phyloP scores from a whole-genome alignment of 2,113 vertebrate genomes.

The Zosterops borbonicus region DNA sequence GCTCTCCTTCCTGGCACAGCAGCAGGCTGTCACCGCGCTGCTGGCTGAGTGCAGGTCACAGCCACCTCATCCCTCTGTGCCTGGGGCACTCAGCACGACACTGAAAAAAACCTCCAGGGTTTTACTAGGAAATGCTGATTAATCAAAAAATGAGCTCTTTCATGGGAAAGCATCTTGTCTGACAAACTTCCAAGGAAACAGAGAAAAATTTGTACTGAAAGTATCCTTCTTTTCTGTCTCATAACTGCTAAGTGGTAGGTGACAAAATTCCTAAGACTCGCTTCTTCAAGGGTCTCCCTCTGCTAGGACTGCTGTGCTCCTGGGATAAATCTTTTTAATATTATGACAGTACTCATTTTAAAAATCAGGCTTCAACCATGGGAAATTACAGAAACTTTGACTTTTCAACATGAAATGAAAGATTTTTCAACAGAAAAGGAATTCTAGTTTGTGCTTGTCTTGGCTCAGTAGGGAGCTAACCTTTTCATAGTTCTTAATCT shows the following conservation, averaged over 20 bases:
- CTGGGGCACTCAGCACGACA: not conserved
- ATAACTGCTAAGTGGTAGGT: not conserved
- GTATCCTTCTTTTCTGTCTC: not conserved
- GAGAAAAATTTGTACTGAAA: not conserved
- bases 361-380: not conserved
- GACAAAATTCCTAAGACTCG: not conserved
- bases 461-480: not conserved
- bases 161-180: not conserved
- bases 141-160: not conserved
- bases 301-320: not conserved
- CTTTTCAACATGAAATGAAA: not conserved
- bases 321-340: not conserved
- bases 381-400: not conserved
- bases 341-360: not conserved
- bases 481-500: not conserved
- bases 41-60: not conserved
- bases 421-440: not conserved
- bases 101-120: rapidly evolving
- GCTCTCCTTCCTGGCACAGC: conserved; percentile 53
- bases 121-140: conserved; percentile 1
- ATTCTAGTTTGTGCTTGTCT: not conserved
- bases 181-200: not conserved
- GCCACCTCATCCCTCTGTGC: conserved; percentile 7
- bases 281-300: not conserved
- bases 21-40: not conserved